Conservation (phyloP, 2,888 invertebrate species). For the Lepidochitona cinerea region DNA sequence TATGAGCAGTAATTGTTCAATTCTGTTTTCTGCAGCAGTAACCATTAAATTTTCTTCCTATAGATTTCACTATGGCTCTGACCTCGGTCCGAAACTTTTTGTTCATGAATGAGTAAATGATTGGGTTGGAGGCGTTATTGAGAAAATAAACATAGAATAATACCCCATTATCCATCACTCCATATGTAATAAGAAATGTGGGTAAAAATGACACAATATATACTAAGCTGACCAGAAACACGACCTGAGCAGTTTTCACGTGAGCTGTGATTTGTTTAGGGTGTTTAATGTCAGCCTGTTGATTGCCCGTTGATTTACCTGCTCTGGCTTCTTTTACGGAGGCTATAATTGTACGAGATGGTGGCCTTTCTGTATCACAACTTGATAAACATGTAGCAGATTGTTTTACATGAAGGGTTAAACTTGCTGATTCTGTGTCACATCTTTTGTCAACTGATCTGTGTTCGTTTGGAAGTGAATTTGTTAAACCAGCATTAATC, state of each 20-base stretch:
- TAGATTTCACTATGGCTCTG: slow-evolving; percentile 23
- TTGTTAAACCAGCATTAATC: no score
- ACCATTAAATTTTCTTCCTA: no score
- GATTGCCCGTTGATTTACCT: no score
- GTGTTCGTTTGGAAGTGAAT: no score
- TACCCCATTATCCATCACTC: slow-evolving; percentile 32
- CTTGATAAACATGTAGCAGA: no score
- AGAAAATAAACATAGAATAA: slow-evolving; percentile 55
- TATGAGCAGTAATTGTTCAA: not conserved
- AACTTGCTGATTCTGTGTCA: no score
- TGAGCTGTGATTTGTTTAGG: slow-evolving; percentile 37
- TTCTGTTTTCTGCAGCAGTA: not conserved
- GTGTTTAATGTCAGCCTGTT: no score
- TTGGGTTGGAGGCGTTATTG: slow-evolving; percentile 58
- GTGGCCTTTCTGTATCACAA: no score
- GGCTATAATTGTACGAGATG: no score
- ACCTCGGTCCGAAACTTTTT: slow-evolving; percentile 41
- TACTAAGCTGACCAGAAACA: slow-evolving; percentile 51
- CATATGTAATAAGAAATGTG: slow-evolving; percentile 45
- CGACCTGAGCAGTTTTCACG: slow-evolving; percentile 53
- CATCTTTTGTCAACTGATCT: no score
- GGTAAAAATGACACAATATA: slow-evolving; percentile 57
- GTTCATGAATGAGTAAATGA: slow-evolving; percentile 62
- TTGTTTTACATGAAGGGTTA: no score
- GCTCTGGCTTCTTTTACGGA: no score